Evolutionary conservation across 2,113 vertebrate species (phyloP), one percentile per base, ranked within the genome.

Genomic region (Lanius ludovicianus): DNA sequence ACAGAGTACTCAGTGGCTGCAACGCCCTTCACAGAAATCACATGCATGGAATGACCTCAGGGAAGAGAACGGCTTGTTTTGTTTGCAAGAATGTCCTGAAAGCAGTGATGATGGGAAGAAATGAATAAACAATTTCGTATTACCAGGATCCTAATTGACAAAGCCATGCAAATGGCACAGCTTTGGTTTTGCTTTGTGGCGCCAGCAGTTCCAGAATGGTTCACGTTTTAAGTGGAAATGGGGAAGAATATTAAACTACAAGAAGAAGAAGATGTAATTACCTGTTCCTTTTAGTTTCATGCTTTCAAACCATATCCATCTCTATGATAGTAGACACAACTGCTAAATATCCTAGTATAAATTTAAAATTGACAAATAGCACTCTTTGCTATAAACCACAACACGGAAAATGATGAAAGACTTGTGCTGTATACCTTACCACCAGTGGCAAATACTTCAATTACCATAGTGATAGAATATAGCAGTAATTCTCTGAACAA

Each of bases 391-490:
- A 65, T 44, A 76, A 88, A 91, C 49, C 50, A 60, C 62, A 77
- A 82, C 50, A 93, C 37, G 76, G 80, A 50, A 93, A 97, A 93
- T 73, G 90, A 79, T 44, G 92, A 92, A 91, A 91, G 52, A 53
- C 57, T 94, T 78, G 39, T 46, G 75, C 75, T 93, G 83, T 63
- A 91, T 46, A 69, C 62, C 78, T 74, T 89, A 52, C 55, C 47
- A 81, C 96, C 93, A 93, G 17, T 78, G 49, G 67, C 68, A 96
- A 92, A 84, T 84, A 91, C 89, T 92, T 92, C 76, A 95, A 95
- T 89, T 85, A 87, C 84, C 78, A 87, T 80, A 77, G 81, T 65
- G 77, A 15, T 33, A 70, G 63, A 91, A 94, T 67, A 83, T 25
- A 76, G 42, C 41, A 82, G 57, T 65, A 91, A 70, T 88, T 90